Conservation (phyloP, 2,797 vertebrate genomes). For the Lemur catta region DNA sequence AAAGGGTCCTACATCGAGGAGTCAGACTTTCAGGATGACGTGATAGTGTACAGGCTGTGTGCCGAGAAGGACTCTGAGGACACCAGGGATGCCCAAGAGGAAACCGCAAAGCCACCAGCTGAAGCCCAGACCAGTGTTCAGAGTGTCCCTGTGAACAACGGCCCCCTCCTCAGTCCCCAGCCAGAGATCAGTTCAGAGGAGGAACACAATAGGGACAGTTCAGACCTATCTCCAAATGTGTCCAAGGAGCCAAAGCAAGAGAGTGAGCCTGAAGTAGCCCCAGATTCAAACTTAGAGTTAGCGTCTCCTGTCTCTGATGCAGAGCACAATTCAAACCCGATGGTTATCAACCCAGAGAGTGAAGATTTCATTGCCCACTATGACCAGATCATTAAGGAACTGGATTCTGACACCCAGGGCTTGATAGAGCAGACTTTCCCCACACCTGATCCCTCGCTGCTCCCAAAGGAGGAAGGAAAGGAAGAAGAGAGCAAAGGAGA, state of each 20-base stretch:
- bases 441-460: constrained; percentile 34
- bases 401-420: constrained; percentile 84
- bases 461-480: constrained; percentile 76
- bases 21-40: constrained; percentile 96
- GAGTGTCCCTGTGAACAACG: constrained; percentile 75
- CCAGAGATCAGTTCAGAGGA: constrained; percentile 55
- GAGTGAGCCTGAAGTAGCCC: constrained; percentile 9
- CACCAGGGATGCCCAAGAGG: neutral
- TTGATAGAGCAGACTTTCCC: constrained; percentile 78
- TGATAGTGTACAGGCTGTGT: constrained; percentile 95
- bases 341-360: constrained; percentile 69
- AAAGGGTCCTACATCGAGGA: constrained; percentile 97
- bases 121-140: constrained; percentile 34
- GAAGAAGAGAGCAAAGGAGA: constrained; percentile 44
- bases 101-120: neutral
- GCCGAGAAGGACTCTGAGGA: constrained; percentile 91
- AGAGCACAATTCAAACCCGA: constrained; percentile 76
- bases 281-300: constrained; percentile 41
- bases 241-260: constrained; percentile 61
- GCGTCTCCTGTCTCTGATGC: constrained; percentile 36
- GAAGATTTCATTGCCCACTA: constrained; percentile 92
- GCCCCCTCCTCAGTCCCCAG: constrained; percentile 73
- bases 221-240: constrained; percentile 65
- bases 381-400: constrained; percentile 92
- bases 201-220: constrained; percentile 65